A percentile compares a stretch with the other conserved stretches of the same genome.
Conservation (phyloP, 2,888 invertebrate species). For the Sarcophaga carnaria region DNA sequence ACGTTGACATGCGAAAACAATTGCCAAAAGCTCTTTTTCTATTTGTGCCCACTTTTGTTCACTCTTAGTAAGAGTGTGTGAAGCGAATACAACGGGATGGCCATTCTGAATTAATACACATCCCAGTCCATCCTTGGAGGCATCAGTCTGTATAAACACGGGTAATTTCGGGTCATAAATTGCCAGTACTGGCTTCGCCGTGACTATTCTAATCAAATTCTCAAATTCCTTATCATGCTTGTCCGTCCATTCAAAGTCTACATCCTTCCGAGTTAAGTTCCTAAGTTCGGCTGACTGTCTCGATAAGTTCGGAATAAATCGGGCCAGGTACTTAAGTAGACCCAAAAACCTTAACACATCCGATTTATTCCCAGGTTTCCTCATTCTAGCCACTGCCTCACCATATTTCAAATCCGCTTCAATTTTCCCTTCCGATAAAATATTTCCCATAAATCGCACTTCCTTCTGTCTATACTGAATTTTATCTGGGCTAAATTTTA, state of each 20-base stretch:
- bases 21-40: slow-evolving; percentile 78
- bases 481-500: slow-evolving; percentile 41
- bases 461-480: slow-evolving; percentile 31
- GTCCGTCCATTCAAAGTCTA: slow-evolving; percentile 51
- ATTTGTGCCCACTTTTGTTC: slow-evolving; percentile 65
- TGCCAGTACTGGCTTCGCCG: slow-evolving; percentile 46
- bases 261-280: slow-evolving; percentile 59
- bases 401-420: not conserved
- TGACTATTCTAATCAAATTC: slow-evolving; percentile 48
- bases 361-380: slow-evolving; percentile 19
- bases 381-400: slow-evolving; percentile 25
- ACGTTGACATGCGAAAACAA: slow-evolving; percentile 73
- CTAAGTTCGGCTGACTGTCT: slow-evolving; percentile 57
- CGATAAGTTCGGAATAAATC: slow-evolving; percentile 52
- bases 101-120: too few relatives aligned
- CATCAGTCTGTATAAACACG: too few relatives aligned
- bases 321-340: slow-evolving; percentile 1
- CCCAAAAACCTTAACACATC: slow-evolving; percentile 36
- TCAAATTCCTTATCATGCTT: slow-evolving; percentile 62
- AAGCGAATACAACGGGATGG: too few relatives aligned
- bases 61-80: too few relatives aligned
- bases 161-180: slow-evolving; percentile 54
- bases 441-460: slow-evolving; percentile 31
- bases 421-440: too few relatives aligned
- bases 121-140: too few relatives aligned